Conservation (phyloP, 1,140 invertebrate genomes). For the Pogonus chalceus region DNA sequence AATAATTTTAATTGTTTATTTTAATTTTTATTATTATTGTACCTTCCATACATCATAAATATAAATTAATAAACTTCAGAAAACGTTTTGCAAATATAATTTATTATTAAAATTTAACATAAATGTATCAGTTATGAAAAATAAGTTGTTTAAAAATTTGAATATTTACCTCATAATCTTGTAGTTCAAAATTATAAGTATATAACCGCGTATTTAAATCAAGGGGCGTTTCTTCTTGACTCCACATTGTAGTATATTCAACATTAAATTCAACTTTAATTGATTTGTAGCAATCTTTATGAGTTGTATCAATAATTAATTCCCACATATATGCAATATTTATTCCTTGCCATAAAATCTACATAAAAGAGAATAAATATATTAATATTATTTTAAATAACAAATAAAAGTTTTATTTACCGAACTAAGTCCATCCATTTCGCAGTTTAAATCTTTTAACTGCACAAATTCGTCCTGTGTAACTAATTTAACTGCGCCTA, state of each 20-base stretch:
- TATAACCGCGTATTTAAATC: slow-evolving; percentile 27
- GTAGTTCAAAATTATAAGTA: slow-evolving; percentile 47
- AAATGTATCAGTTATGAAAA: neutral
- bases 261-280: slow-evolving; percentile 27
- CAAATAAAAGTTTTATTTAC: neutral
- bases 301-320: slow-evolving; percentile 35
- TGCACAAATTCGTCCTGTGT: neutral
- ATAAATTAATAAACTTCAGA: neutral
- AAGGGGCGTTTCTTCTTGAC: slow-evolving; percentile 32
- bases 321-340: slow-evolving; percentile 78
- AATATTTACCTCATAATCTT: slow-evolving; percentile 51
- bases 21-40: no score
- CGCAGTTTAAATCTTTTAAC: neutral
- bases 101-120: neutral
- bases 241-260: slow-evolving; percentile 35
- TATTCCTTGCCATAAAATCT: slow-evolving; percentile 54
- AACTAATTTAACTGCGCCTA: neutral
- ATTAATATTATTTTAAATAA: neutral
- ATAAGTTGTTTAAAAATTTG: neutral
- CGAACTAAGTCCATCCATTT: neutral
- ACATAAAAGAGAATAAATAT: slow-evolving; percentile 1
- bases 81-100: slow-evolving; percentile 5
- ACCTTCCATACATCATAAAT: neutral
- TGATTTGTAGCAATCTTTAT: slow-evolving; percentile 13
- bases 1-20: no score